phyloP scores from a whole-genome alignment of 2,888 invertebrate species.

The Napeogenes sylphis region DNA sequence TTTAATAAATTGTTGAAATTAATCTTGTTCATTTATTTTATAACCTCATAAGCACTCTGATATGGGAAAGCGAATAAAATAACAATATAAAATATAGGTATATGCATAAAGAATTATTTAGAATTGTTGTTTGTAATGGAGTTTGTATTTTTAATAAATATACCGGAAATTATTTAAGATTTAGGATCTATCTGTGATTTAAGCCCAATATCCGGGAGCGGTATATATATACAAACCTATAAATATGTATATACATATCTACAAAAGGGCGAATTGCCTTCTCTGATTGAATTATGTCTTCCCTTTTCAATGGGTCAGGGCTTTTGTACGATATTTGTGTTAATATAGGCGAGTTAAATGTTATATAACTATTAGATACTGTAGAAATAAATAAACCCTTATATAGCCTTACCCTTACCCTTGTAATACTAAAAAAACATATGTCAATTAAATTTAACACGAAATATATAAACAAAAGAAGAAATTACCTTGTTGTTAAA shows the following conservation, averaged over 20 bases:
- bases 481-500: too few species aligned
- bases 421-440: too few species aligned
- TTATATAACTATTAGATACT: not conserved
- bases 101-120: too few species aligned
- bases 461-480: too few species aligned
- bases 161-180: constrained; percentile 26
- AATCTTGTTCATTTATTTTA: too few species aligned
- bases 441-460: too few species aligned
- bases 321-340: constrained; percentile 56
- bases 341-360: constrained; percentile 31
- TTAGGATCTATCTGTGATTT: constrained; percentile 31
- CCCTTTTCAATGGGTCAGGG: constrained; percentile 51
- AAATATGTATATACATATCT: constrained; percentile 59
- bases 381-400: not conserved
- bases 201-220: constrained; percentile 51
- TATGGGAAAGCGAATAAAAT: too few species aligned
- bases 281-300: constrained; percentile 70
- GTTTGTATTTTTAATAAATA: not conserved
- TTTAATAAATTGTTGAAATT: not conserved
- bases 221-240: constrained; percentile 57
- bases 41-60: too few species aligned
- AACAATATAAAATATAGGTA: too few species aligned
- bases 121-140: not conserved
- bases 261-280: constrained; percentile 69
- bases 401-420: too few species aligned